phyloP scores from a whole-genome alignment of 1,140 invertebrate genomes.

The Brachionus paranguensis region DNA sequence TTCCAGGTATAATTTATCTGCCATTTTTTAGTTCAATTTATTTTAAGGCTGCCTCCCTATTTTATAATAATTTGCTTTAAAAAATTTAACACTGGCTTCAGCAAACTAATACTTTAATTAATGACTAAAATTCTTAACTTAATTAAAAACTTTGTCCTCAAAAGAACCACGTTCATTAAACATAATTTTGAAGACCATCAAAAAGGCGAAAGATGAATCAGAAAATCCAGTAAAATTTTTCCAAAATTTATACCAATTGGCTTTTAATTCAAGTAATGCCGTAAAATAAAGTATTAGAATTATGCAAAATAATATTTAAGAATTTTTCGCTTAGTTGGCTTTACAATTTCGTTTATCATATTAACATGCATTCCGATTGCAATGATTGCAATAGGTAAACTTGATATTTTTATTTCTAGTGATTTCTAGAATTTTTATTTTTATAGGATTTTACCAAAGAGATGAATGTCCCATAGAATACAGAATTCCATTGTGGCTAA shows the following conservation, averaged over 20 bases:
- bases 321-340: slow-evolving; percentile 28
- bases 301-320: not conserved
- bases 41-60: not conserved
- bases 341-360: not conserved
- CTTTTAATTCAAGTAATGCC: slow-evolving; percentile 32
- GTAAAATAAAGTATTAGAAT: not conserved
- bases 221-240: slow-evolving; percentile 38
- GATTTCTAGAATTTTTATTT: not conserved
- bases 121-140: not conserved
- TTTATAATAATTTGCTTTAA: not conserved
- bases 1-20: not conserved
- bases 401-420: not conserved
- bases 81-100: not conserved
- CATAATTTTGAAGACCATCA: slow-evolving; percentile 18
- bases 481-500: slow-evolving; percentile 29
- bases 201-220: slow-evolving; percentile 36
- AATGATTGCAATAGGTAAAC: slow-evolving; percentile 12
- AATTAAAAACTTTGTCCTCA: not conserved
- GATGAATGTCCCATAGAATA: slow-evolving; percentile 7
- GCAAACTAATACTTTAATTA: not conserved
- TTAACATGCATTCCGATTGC: slow-evolving; percentile 6
- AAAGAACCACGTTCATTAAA: slow-evolving; percentile 22
- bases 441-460: not conserved
- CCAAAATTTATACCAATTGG: slow-evolving; percentile 23
- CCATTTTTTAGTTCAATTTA: not conserved